Base-by-base conservation (phyloP, 1,140 invertebrate genomes). In the Bombus cullumanus region DNA sequence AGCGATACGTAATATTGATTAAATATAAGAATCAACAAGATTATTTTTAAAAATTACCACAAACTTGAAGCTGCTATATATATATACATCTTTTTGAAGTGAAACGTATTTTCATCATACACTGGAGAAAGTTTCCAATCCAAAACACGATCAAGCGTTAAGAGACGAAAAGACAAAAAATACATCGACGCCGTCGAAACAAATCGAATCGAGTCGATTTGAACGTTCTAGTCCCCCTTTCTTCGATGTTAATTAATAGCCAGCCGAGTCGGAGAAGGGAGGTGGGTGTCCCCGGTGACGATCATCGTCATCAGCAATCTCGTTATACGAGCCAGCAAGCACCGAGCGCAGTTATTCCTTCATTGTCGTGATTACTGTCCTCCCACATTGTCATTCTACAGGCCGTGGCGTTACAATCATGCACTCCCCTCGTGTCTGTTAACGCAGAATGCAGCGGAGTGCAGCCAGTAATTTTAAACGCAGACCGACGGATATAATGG, bases 301-400 rank as follows among this genome's bases (percentile, higher is more conserved):
- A 82, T 85, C 83, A 83, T 83, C 86, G 81, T 85, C 81, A 89
- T 89, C 88, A 81, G 82, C 74, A 85, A 89, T 81, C 86, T 89
- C 80, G 88, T 90, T 90, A 88, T 83, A 87, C 81, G 81, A 85
- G 59, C 28, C 28, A 62, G 59, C 59, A n/a, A 62, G 59, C 59
- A 62, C 28, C 28, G 59, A n/a, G 85, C 86, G 78, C 76, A 77
- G 89, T 90, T 90, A 90, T 90, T 90, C 86, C 86, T 90, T 89
- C 78, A 88, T 90, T 90, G 89, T 90, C 88, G 86, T 88, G 88
- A 90, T 90, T 90, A 90, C 81, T 83, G 80, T 81, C 79, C 85
- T 83, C 74, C 79, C 79, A 89, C 88, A 87, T 79, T 89, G 86
- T 53, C 47, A 53, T 53, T 53, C 47, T 53, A 18, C 47, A 53